Conservation (phyloP, 64 coral and sea anemone genomes). For the Dendrophyllia cribrosa region DNA sequence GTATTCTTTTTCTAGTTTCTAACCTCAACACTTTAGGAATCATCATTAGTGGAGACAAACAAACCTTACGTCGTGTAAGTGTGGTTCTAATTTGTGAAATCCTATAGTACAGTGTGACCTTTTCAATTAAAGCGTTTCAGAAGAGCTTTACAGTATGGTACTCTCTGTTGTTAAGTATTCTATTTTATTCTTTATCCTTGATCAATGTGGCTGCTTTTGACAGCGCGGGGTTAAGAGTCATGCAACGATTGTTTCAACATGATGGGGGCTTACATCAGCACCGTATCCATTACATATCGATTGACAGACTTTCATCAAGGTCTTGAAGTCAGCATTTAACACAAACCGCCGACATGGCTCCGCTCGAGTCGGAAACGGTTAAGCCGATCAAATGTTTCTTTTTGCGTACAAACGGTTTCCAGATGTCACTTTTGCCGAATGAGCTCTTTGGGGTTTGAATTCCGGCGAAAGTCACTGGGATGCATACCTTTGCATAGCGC, state of each 20-base stretch:
- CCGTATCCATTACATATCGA: conserved; percentile 13
- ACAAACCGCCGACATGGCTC: conserved; percentile 25
- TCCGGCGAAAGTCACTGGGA: background rate
- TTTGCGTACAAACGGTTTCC: background rate
- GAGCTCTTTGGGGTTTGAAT: background rate
- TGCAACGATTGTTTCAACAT: background rate
- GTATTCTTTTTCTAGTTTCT: no score
- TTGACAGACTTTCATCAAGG: conserved; percentile 30
- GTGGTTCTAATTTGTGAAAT: no score
- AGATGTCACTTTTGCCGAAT: background rate
- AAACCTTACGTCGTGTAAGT: no score
- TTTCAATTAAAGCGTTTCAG: no score
- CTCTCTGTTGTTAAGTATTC: no score
- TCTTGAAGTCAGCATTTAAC: conserved; percentile 43
- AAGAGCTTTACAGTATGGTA: no score
- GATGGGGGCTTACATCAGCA: background rate
- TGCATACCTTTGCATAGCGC: no score
- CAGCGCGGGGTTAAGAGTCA: background rate
- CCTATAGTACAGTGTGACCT: no score
- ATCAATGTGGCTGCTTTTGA: no score
- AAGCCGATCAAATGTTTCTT: conserved; percentile 3
- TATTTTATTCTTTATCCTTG: no score
- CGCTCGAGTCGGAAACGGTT: background rate
- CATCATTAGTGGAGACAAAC: no score
- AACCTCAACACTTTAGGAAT: no score